Evolutionary conservation across 2,113 vertebrate genomes (phyloP), one percentile per base, ranked within the genome.

Genomic region (Ceyx margarethae): DNA sequence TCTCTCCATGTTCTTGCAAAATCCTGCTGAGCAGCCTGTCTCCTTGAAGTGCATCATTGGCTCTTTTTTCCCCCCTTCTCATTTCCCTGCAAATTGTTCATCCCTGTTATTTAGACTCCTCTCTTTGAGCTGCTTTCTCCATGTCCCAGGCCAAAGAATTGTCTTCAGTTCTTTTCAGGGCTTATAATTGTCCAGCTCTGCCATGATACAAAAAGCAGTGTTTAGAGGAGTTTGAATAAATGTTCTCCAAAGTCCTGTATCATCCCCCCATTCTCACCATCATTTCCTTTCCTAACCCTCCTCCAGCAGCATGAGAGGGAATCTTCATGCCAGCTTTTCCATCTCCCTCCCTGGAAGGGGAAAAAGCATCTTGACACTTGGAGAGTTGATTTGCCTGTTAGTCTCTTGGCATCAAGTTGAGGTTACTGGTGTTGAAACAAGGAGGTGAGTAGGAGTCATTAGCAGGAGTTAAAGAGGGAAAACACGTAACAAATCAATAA

Each of bases 391-490:
- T 48, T 91, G 25, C 65, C 37, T 13, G 3, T 77, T 67, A 25
- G 28, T 53, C 46, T 64, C 15, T 31, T 10, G n/a, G 73, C 54
- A 26, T 57, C 67, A 57, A 29, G 25, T 0, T 73, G 68, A 61
- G 11, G 73, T n/a, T 93, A 9, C n/a, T 67, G 0, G 0, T 35
- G 40, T 51, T 81, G 78, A 51, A 84, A 51, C 31, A 17, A n/a
- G 68, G 42, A 72, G 58, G 26, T 75, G 61, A 68, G 37, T 43
- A 33, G 74, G 40, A 94, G 81, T 76, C 71, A 42, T 73, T 84
- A 89, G 13, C 50, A 78, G 91, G 68, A 87, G 64, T 69, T 92
- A 76, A 69, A 76, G 79, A 84, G 87, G 53, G 65, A 69, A 82
- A 87, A 42, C 45, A 15, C 19, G 28, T 51, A 69, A 18, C 69